A percentile compares a stretch with the other conserved stretches of the same genome.
Evolutionary conservation across 64 coral and sea anemone species (phyloP).

Genomic region (Pocillopora verrucosa): DNA sequence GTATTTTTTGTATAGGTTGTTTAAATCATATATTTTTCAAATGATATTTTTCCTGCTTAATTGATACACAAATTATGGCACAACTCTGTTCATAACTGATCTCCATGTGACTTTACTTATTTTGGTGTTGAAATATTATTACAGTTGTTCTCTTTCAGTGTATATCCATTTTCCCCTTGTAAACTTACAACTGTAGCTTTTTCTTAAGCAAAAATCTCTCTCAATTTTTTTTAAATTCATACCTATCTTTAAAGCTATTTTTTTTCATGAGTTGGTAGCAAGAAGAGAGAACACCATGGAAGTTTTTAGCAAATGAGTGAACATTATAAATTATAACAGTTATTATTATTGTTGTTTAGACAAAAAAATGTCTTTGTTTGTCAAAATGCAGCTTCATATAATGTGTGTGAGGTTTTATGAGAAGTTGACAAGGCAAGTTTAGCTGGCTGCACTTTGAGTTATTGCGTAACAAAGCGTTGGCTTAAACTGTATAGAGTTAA

Average conservation of each 20-base stretch:
- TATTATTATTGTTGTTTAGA: not conserved
- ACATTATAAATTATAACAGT: not conserved
- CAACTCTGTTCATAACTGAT: not conserved
- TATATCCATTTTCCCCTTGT: no score
- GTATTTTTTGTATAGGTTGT: not conserved
- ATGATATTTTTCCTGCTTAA: not conserved
- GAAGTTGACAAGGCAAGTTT: not conserved
- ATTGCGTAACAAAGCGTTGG: not conserved
- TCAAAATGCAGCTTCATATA: not conserved
- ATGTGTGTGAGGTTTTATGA: not conserved
- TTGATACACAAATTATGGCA: not conserved
- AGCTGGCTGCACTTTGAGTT: not conserved
- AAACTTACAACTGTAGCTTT: no score
- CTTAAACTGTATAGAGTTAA: constrained; percentile 15
- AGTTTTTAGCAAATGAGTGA: no score
- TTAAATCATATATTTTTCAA: not conserved
- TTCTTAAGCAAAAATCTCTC: no score
- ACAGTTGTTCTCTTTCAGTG: no score
- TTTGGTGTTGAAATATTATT: not conserved
- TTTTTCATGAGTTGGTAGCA: no score
- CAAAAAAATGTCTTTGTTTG: not conserved
- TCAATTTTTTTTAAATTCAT: no score
- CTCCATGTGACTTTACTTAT: not conserved
- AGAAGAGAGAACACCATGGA: no score
- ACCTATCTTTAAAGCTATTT: no score